Evolutionary conservation across 92 coral and sea anemone species (phyloP), one percentile per base, ranked within the genome.

Genomic region (Siderastrea radians): DNA sequence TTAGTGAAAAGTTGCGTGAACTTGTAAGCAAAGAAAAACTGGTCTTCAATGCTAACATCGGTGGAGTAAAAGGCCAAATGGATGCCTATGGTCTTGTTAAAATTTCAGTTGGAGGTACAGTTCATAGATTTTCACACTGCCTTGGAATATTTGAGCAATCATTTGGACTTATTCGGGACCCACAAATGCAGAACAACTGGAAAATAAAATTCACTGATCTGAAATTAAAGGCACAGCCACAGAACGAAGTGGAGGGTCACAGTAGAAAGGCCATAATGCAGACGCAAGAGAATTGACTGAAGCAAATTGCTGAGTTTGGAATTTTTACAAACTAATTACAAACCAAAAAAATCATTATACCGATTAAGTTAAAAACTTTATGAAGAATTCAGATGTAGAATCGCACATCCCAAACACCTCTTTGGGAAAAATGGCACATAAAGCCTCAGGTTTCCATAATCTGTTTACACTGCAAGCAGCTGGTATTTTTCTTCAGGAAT

Each of bases 71-170:
- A 47, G 99, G 98, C 6, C 91, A 91, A 55, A 57, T 92, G 57
- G 90, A 98, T 83, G 86, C 91, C 5, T 96, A 95, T 91, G 99
- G 99, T 65, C 92, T 98, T 72, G 96, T 89, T 5, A 71, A 93
- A 63, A 91, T 98, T 10, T 72, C 92, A 16, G 93, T 86, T 71
- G 94, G 98, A 60, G 99, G 99, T 15, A 98, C 99, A n/a, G 96
- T 98, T 7, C 99, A 95, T 67, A 93, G 98, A 61, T 87, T 76
- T 80, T 84, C 93, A 47, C 84, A 91, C 2, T 98, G 95, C 54
- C 70, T 98, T 66, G 99, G 99, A 5, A 89, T 98, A 57, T 98
- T 98, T 89, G 98, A 98, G 75, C 99, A 98, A 80, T 89, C 98
- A 1, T 98, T 98, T 91, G 98, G 99, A 57, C 92, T 98, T 17